phyloP scores from a whole-genome alignment of 2,797 vertebrate genomes.

The Schizopygopsis pylzovi region DNA sequence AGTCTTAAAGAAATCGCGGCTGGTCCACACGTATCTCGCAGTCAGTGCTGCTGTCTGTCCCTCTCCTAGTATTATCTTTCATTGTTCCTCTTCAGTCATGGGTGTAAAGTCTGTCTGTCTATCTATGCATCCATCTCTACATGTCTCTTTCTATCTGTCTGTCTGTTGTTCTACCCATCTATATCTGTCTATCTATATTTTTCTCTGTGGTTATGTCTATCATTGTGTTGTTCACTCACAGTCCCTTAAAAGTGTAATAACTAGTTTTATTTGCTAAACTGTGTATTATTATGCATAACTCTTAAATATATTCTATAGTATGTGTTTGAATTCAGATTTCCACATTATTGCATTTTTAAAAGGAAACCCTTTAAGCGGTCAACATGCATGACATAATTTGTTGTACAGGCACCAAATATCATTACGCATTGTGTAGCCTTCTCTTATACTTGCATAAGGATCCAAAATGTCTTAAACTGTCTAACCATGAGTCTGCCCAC shows the following conservation, averaged over 20 bases:
- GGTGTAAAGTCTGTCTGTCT: too few species aligned
- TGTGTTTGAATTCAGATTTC: background rate
- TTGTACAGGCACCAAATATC: background rate
- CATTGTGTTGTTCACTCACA: background rate
- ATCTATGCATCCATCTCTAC: too few species aligned
- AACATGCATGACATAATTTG: background rate
- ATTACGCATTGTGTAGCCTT: background rate
- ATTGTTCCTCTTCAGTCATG: too few species aligned
- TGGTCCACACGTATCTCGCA: too few species aligned
- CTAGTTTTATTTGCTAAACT: background rate
- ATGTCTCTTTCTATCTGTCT: background rate
- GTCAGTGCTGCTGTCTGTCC: too few species aligned
- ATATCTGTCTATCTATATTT: background rate
- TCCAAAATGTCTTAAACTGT: background rate
- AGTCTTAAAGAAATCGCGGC: too few species aligned
- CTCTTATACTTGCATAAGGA: background rate
- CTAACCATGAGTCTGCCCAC: background rate
- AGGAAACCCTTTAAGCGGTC: background rate
- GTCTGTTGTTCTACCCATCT: background rate
- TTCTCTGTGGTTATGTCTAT: accelerated
- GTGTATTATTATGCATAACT: background rate
- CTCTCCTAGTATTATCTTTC: too few species aligned
- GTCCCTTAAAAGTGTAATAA: too few species aligned
- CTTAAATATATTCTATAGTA: background rate
- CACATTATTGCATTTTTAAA: background rate